These are phyloP conservation scores for Danio jaintianensis DNA, from an alignment of 2,797 vertebrate species.

Conservation along the genomic window DNA sequence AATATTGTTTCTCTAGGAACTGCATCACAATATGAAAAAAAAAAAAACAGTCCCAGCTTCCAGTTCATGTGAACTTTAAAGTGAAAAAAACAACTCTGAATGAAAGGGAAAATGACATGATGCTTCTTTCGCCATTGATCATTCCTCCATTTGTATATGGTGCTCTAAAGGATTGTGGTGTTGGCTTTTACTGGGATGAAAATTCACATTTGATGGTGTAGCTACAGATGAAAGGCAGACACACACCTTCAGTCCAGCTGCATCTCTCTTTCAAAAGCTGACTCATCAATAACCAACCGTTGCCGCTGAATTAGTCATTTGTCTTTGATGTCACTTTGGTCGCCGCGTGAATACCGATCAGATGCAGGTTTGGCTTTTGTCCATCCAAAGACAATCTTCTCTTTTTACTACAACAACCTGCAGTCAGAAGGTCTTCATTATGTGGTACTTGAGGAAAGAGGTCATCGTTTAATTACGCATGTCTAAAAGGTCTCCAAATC, in stretches of 20 bases:
- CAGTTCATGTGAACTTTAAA: no score
- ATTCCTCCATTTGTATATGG: not conserved
- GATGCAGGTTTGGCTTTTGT: slow-evolving; percentile 67
- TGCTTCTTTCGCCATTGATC: slow-evolving; percentile 5
- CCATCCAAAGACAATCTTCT: slow-evolving; percentile 66
- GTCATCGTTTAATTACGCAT: slow-evolving; percentile 18
- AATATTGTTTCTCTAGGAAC: no score
- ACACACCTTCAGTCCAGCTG: not conserved
- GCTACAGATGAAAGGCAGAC: slow-evolving; percentile 16
- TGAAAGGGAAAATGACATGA: no score
- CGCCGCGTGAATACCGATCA: slow-evolving; percentile 70
- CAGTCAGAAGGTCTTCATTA: slow-evolving; percentile 32
- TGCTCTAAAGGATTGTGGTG: not conserved
- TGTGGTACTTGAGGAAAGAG: slow-evolving; percentile 23
- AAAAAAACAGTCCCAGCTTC: no score
- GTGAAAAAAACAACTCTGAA: no score
- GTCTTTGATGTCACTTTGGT: slow-evolving; percentile 71
- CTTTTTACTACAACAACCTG: slow-evolving; percentile 58
- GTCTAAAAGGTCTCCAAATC: slow-evolving; percentile 15
- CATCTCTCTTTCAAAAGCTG: slow-evolving; percentile 56
- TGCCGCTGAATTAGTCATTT: slow-evolving; percentile 68
- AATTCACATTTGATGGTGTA: slow-evolving; percentile 10
- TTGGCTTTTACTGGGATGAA: slow-evolving; percentile 7
- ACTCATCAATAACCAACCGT: slow-evolving; percentile 67
- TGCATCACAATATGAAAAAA: no score